Evolutionary conservation across 2,113 vertebrate genomes (phyloP).

Genomic region (Leptocoma aspasia): DNA sequence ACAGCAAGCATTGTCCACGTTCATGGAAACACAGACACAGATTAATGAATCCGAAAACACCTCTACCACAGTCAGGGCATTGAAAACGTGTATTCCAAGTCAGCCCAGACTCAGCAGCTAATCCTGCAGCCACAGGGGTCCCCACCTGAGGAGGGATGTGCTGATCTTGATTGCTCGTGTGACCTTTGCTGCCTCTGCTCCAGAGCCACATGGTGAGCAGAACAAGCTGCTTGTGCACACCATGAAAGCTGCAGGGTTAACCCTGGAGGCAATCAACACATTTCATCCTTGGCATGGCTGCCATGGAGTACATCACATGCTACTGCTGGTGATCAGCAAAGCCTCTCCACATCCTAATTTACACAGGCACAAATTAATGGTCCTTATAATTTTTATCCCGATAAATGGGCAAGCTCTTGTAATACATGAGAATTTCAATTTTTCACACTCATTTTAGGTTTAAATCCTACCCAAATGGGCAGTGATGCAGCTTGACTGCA

Average conservation of each 20-base stretch:
- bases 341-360: background rate
- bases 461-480: background rate
- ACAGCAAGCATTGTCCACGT: background rate
- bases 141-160: slow-evolving; percentile 30
- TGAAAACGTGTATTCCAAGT: background rate
- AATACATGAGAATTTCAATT: background rate
- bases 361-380: slow-evolving; percentile 13
- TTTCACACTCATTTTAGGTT: background rate
- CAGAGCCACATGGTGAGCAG: slow-evolving; percentile 46
- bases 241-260: slow-evolving; percentile 33
- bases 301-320: background rate
- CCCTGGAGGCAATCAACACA: slow-evolving; percentile 39
- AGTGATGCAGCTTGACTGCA: background rate
- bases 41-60: background rate
- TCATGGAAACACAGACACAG: background rate
- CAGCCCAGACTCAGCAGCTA: background rate
- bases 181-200: slow-evolving; percentile 58
- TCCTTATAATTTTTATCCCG: background rate
- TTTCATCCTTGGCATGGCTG: slow-evolving; percentile 20
- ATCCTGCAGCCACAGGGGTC: slow-evolving; percentile 39
- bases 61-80: background rate
- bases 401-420: slow-evolving; percentile 5
- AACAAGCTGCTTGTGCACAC: slow-evolving; percentile 36
- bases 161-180: slow-evolving; percentile 48
- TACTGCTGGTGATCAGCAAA: background rate